Evolutionary conservation across 2,113 vertebrate species (phyloP).

Genomic region (Oenanthe melanoleuca): DNA sequence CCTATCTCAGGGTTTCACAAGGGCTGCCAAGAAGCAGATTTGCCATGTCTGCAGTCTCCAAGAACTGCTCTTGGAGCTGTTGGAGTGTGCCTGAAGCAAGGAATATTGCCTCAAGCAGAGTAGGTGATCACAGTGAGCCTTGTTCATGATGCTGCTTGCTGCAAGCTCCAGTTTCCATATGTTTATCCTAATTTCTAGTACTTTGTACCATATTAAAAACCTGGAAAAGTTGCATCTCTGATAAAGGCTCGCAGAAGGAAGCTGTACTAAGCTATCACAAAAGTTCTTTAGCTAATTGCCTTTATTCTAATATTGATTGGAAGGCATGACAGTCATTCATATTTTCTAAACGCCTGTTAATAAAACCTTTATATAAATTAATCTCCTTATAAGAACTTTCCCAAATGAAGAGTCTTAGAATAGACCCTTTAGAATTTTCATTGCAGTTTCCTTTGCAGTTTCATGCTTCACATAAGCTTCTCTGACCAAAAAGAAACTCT

Average conservation of each 20-base stretch:
- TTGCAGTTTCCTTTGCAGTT: not conserved
- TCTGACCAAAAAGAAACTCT: not conserved
- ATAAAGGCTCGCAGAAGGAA: not conserved
- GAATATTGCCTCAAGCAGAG: not conserved
- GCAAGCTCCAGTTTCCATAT: not conserved
- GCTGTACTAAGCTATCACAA: not conserved
- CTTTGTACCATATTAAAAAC: not conserved
- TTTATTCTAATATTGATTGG: not conserved
- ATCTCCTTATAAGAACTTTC: not conserved
- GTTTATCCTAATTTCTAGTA: not conserved
- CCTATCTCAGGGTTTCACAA: accelerated
- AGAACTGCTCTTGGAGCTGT: not conserved
- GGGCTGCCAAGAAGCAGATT: not conserved
- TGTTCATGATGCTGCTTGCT: not conserved
- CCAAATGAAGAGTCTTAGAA: not conserved
- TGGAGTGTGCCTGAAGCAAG: not conserved
- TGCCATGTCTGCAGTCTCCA: not conserved
- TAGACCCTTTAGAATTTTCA: not conserved
- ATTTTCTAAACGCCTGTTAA: not conserved
- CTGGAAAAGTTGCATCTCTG: not conserved
- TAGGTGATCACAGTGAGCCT: not conserved
- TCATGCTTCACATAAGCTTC: not conserved
- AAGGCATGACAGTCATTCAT: not conserved
- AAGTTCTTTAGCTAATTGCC: not conserved
- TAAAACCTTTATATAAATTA: not conserved